Evolutionary conservation across 2,888 invertebrate species (phyloP).

Genomic region (Drosophila macrospina): DNA sequence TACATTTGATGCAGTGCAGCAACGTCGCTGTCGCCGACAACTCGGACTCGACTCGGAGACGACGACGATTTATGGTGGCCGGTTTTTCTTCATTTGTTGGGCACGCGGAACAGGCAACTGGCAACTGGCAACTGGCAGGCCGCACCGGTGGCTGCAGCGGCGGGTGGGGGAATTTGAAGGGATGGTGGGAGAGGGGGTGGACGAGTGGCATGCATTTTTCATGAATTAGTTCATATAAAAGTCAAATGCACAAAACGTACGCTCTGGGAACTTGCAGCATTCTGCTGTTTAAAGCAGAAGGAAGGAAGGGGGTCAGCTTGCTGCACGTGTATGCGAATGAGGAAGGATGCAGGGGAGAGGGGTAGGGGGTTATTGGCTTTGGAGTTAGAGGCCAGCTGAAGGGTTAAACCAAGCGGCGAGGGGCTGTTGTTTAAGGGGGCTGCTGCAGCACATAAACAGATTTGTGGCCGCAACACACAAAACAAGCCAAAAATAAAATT

Average conservation of each 20-base stretch:
- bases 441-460: conserved; percentile 66
- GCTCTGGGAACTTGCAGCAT: conserved; percentile 34
- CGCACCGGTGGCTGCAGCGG: conserved; percentile 14
- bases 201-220: conserved; percentile 71
- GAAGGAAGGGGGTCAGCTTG: neutral
- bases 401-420: conserved; percentile 34
- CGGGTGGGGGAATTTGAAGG: neutral
- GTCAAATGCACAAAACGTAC: conserved; percentile 73
- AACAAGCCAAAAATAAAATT: conserved; percentile 42
- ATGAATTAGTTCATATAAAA: conserved; percentile 80
- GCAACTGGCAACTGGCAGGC: conserved; percentile 26
- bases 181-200: neutral
- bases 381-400: conserved; percentile 4
- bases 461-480: conserved; percentile 62
- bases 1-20: conserved; percentile 54
- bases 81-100: conserved; percentile 74
- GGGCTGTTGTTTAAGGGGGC: neutral
- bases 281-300: neutral
- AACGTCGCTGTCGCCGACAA: conserved; percentile 43
- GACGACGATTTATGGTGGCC: conserved; percentile 72
- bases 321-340: neutral
- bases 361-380: no score
- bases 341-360: no score
- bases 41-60: conserved; percentile 31
- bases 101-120: conserved; percentile 32